Evolutionary conservation across 1,140 invertebrate genomes (phyloP), one percentile per base, ranked within the genome.

Genomic region (Caenorhabditis tropicalis): DNA sequence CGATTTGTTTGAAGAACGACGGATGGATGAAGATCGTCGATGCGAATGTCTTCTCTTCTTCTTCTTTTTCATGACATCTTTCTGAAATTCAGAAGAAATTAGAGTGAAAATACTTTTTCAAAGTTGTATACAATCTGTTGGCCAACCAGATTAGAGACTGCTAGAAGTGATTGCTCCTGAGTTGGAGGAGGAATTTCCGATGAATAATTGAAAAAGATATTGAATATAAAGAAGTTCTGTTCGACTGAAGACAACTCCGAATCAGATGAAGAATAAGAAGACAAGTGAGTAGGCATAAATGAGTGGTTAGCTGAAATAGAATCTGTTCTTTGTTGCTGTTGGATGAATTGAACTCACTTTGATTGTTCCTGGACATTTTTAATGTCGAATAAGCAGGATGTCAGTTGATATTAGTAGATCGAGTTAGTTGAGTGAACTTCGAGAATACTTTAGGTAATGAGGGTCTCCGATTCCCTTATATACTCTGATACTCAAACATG

Each of bases 341-440:
- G 29, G 21, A 15, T 51, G 12, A 5, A 6, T 43, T 12, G 12
- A 6, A 6, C 39, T 43, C 6, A 51, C n/a, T n/a, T n/a, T 51
- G 12, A 29, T 29, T 65, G 19, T 65, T 65, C 58, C 58, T 65
- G 58, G 58, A 65, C 58, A 65, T 65, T 12, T 65, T 33, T 29
- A 51, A 65, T 65, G 58, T 36, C 58, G 31, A 65, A 16, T 60
- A 65, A 65, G 58, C 58, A 65, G 58, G 58, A 65, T 16, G 29
- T 56, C 24, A 56, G 58, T 65, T 65, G 58, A 36, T 65, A 15
- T 65, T 9, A 58, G 27, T 58, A 10, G 53, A 58, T 51, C 49
- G 21, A 27, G 24, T 65, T 65, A 65, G 58, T 65, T 6, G 58
- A 36, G 12, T n/a, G n/a, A n/a, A n/a, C n/a, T 6, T 43, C 39